Base-by-base conservation (phyloP, 2,888 invertebrate species). In the Eupeodes luniger region DNA sequence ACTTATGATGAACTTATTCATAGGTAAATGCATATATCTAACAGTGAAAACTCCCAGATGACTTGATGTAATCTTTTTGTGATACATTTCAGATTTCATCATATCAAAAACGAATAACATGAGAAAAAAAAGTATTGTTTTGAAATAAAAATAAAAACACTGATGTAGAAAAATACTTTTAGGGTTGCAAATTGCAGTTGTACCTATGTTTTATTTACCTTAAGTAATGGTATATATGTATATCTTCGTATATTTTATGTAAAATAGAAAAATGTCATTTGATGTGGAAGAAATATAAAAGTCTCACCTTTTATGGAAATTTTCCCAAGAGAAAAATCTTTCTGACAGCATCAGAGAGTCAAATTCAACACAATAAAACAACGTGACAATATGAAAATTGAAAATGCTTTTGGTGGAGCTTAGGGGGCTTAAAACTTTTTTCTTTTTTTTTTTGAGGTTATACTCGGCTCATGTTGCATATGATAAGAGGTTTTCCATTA, bases 341-440 rank as follows among this genome's bases (percentile, higher is more conserved):
- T 62, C 16, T 62, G 40, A 2, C 62, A 62, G 10, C 62, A 27
- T 27, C 27, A 27, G 27, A 7, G 16, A 16, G 36, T 0, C 36
- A 36, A 9, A 40, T 40, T 40, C 62, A 36, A 62, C 62, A 62
- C 62, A 1, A 36, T 11, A 40, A 0, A 62, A 62, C 62, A 40
- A 36, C 40, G 10, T 40, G 40, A 5, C n/a, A 62, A 40, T 62
- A n/a, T 40, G n/a, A 40, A 62, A 40, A 40, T 62, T 62, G 62
- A 40, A 62, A 62, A 62, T 62, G 1, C 62, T 62, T 16, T 16
- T 62, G 5, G 40, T 27, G 40, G 62, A 40, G 62, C 40, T 62
- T 62, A 11, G 16, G 62, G 61, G 61, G n/a, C 14, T 61, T 61
- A 10, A 61, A 61, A 61, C 10, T 61, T 62, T 62, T 40, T 61